Percentiles rank a stretch among this genome's conserved stretches.
Conservation (phyloP, 2,797 vertebrate species). For the Poecilia picta region DNA sequence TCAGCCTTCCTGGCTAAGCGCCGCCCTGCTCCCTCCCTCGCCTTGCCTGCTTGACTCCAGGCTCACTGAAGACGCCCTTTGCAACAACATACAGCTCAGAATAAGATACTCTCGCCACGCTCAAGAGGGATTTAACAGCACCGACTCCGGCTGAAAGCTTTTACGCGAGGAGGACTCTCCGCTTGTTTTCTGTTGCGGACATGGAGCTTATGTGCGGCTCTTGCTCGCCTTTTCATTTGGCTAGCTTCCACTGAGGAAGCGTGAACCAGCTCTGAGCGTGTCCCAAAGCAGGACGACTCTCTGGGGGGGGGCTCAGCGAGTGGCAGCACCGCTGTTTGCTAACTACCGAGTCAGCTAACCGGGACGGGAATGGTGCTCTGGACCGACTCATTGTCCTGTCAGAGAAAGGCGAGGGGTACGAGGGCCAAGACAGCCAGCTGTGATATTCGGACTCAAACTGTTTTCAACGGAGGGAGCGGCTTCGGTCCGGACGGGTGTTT, state of each 20-base stretch:
- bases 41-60: conserved; percentile 59
- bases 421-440: conserved; percentile 57
- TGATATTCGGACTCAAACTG: conserved; percentile 66
- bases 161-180: conserved; percentile 16
- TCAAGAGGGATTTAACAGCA: conserved; percentile 60
- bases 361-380: conserved; percentile 79
- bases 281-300: conserved; percentile 57
- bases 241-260: conserved; percentile 51
- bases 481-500: conserved; percentile 63
- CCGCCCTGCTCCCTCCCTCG: conserved; percentile 40
- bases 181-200: conserved; percentile 6
- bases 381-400: conserved; percentile 56
- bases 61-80: conserved; percentile 80
- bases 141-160: conserved; percentile 42
- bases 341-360: conserved; percentile 45
- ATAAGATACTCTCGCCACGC: conserved; percentile 49
- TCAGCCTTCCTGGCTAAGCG: conserved; percentile 32
- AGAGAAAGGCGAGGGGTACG: conserved; percentile 71
- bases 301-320: conserved; percentile 26
- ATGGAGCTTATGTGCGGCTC: conserved; percentile 55
- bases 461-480: conserved; percentile 63
- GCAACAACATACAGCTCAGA: conserved; percentile 77
- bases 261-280: conserved; percentile 49
- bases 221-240: conserved; percentile 43
- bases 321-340: conserved; percentile 49